These are phyloP conservation scores for Palloptera scutellata DNA, from an alignment of 2,888 invertebrate species.

Conservation along the genomic window DNA sequence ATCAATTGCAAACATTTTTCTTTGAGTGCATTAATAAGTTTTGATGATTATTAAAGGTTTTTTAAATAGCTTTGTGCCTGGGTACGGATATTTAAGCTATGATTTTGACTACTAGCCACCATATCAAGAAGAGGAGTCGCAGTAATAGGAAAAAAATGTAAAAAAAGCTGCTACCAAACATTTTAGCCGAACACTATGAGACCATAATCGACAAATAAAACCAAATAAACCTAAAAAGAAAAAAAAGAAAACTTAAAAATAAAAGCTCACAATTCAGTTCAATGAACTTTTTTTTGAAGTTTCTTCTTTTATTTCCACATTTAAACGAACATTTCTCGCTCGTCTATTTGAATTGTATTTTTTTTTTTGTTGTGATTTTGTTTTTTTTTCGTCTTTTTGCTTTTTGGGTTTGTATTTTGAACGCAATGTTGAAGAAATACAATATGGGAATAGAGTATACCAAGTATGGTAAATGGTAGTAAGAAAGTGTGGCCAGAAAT, in stretches of 20 bases:
- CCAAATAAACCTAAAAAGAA: conserved; percentile 15
- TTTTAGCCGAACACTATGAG: conserved; percentile 8
- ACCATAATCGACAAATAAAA: conserved; percentile 9
- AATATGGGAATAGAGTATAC: no score
- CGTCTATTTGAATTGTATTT: neutral
- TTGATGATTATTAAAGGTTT: neutral
- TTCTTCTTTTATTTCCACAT: conserved; percentile 35
- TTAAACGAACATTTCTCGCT: conserved; percentile 21
- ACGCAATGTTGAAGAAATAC: no score
- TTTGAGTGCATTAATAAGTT: neutral
- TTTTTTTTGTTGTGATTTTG: no score
- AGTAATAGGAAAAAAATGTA: neutral
- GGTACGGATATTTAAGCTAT: no score
- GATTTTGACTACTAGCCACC: no score
- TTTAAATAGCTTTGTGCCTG: no score
- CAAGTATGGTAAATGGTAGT: no score
- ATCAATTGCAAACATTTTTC: neutral
- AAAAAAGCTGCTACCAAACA: conserved; percentile 1
- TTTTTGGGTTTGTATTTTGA: no score
- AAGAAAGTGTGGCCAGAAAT: no score
- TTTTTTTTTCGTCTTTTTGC: no score
- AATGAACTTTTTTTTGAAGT: conserved; percentile 52
- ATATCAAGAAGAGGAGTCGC: no score
- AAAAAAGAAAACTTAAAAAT: conserved; percentile 21
- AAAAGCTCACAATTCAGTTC: conserved; percentile 41